A percentile compares a stretch with the other conserved stretches of the same genome.
Evolutionary conservation across 1,140 invertebrate species (phyloP).

Genomic region (Orchestia grillus): DNA sequence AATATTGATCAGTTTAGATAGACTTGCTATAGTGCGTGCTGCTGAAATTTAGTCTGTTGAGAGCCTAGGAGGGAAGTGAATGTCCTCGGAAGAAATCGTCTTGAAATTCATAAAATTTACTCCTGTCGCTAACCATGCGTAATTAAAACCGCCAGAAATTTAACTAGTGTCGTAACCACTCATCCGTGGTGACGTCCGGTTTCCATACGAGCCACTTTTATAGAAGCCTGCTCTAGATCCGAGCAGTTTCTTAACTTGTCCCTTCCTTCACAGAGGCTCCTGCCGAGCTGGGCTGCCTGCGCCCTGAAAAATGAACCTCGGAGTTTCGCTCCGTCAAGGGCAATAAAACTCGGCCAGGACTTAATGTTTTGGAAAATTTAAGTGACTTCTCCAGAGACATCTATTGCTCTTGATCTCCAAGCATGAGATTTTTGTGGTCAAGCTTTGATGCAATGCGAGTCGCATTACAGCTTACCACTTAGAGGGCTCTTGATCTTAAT

Average conservation of each 20-base stretch:
- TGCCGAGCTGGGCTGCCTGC: background rate
- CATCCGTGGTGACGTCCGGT: background rate
- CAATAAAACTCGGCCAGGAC: conserved; percentile 43
- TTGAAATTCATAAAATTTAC: too few relatives aligned
- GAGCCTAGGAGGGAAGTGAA: too few relatives aligned
- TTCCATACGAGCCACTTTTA: background rate
- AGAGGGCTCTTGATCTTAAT: background rate
- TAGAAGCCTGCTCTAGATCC: background rate
- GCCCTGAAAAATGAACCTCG: conserved; percentile 21
- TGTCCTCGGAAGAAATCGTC: too few relatives aligned
- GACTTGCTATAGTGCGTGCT: too few relatives aligned
- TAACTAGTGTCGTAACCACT: background rate
- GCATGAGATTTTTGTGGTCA: conserved; percentile 25
- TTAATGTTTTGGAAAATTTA: conserved; percentile 52
- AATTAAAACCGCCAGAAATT: background rate
- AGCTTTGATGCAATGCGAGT: conserved; percentile 28
- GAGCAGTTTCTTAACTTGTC: background rate
- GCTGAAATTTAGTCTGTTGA: too few relatives aligned
- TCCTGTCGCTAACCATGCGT: background rate
- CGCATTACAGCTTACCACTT: background rate
- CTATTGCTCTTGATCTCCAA: conserved; percentile 37
- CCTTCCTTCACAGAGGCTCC: background rate
- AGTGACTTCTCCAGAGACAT: conserved; percentile 36
- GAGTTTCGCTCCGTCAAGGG: conserved; percentile 20
- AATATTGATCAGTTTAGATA: background rate